Percentiles rank a stretch among this genome's conserved stretches.
Evolutionary conservation across 64 coral and sea anemone genomes (phyloP).

Genomic region (Montipora cactus): DNA sequence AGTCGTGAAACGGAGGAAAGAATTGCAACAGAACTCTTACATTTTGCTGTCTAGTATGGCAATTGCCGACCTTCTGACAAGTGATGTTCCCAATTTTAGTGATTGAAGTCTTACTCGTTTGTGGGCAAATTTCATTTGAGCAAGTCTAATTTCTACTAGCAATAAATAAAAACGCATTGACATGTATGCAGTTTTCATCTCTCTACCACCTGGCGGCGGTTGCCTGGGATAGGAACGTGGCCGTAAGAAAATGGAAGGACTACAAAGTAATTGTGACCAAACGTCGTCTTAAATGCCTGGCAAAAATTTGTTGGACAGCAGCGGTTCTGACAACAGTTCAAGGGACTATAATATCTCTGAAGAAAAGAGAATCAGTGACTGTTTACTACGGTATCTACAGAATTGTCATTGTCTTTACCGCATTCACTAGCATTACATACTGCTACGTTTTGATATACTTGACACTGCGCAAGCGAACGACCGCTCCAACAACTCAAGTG

Average conservation of each 20-base stretch:
- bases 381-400: no score
- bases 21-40: neutral
- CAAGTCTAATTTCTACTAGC: neutral
- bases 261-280: constrained; percentile 16
- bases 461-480: no score
- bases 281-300: neutral
- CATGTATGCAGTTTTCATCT: neutral
- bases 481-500: no score
- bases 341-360: neutral
- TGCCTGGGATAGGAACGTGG: constrained; percentile 27
- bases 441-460: no score
- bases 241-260: constrained; percentile 1
- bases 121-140: neutral
- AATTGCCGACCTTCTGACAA: neutral
- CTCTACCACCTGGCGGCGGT: neutral
- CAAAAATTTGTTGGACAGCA: neutral
- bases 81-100: neutral
- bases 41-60: constrained; percentile 22
- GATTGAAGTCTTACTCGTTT: neutral
- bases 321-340: neutral
- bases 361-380: neutral
- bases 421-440: no score
- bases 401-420: no score
- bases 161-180: neutral
- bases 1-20: neutral